Conservation (phyloP, 2,888 invertebrate species). For the Chalcosyrphus nemorum region DNA sequence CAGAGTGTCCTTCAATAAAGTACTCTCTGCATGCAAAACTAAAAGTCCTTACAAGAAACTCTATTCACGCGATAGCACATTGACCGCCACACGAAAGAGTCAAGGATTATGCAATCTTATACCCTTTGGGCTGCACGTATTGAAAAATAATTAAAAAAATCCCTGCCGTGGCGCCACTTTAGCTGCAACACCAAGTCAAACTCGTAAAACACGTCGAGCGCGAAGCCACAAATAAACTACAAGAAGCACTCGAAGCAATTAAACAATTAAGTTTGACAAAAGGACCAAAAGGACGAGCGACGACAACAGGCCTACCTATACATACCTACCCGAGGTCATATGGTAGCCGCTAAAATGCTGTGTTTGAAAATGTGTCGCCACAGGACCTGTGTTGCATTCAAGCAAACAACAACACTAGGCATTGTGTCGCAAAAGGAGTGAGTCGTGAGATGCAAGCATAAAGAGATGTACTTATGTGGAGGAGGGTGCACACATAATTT, state of each 20-base stretch:
- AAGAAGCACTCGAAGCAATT: constrained; percentile 49
- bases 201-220: constrained; percentile 26
- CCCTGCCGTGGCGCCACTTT: constrained; percentile 45
- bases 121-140: no score
- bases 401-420: neutral
- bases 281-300: constrained; percentile 21
- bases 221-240: constrained; percentile 55
- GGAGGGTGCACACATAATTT: constrained; percentile 14
- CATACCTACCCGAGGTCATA: constrained; percentile 38
- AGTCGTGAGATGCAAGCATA: constrained; percentile 17
- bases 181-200: constrained; percentile 15
- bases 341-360: constrained; percentile 14
- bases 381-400: constrained; percentile 13
- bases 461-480: constrained; percentile 11
- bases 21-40: no score
- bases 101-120: no score
- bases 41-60: no score
- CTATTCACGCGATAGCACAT: no score
- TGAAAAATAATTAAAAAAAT: neutral
- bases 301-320: constrained; percentile 6
- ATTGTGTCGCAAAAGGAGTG: constrained; percentile 29
- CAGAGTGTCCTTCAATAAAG: no score
- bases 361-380: constrained; percentile 35
- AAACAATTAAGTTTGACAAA: constrained; percentile 34
- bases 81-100: no score